Evolutionary conservation across 2,797 vertebrate species (phyloP), one percentile per base, ranked within the genome.

Genomic region (Atherinosoma microstoma): DNA sequence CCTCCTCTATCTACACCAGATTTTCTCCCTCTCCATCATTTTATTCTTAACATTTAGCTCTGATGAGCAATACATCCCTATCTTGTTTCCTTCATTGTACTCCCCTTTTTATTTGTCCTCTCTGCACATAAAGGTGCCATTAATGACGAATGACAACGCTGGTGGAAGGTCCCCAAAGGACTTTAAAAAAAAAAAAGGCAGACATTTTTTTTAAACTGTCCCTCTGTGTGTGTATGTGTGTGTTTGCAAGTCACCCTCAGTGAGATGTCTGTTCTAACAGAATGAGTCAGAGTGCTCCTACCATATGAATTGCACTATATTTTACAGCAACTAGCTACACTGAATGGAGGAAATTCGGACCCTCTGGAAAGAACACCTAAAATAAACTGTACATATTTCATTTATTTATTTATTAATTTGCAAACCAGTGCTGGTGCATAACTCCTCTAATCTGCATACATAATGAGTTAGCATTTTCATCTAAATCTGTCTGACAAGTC

Each of bases 201-300:
- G n/a, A n/a, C n/a, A n/a, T n/a, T n/a, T n/a, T n/a, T n/a, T n/a
- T n/a, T n/a, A n/a, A n/a, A n/a, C n/a, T n/a, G n/a, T n/a, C n/a
- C n/a, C n/a, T n/a, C n/a, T n/a, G n/a, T n/a, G n/a, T 64, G 16
- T 49, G 22, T 67, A 3, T 67, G 58, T 30, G 10, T 67, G 2
- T 59, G 38, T 20, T 18, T 22, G 65, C 42, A 65, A 58, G 30
- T 77, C n/a, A n/a, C n/a, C n/a, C n/a, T n/a, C n/a, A n/a, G n/a
- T n/a, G n/a, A n/a, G n/a, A 35, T 65, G 54, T 68, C 64, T 76
- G 45, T 77, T 76, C 64, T 73, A 76, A 82, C 38, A 80, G 7
- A 75, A 76, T 84, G 70, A 83, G 71, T 78, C 70, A 58, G 69
- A 73, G 32, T 59, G 67, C 72, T 84, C 54, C 77, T 67, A 84